phyloP scores from a whole-genome alignment of 2,113 vertebrate species.

The Prochilodus magdalenae region DNA sequence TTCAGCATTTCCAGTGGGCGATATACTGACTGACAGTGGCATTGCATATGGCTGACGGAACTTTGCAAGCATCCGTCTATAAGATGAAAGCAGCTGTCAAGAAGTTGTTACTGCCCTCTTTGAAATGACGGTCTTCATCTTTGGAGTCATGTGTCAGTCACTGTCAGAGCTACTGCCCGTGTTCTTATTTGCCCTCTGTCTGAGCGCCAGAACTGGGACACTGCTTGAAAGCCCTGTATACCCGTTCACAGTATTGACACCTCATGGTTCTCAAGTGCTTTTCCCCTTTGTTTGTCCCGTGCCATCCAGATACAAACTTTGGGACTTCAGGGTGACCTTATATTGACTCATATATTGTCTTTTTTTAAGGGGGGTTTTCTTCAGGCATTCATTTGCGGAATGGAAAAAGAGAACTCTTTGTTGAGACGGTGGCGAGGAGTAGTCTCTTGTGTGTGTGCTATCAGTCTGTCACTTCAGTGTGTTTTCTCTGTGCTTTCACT shows the following conservation, averaged over 20 bases:
- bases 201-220: neutral
- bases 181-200: neutral
- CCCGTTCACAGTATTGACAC: neutral
- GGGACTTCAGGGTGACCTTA: neutral
- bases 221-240: neutral
- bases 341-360: neutral
- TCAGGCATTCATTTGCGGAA: neutral
- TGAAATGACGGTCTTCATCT: neutral
- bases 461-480: neutral
- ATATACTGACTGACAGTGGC: conserved; percentile 5
- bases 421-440: neutral
- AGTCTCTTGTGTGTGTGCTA: neutral
- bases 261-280: neutral
- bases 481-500: neutral
- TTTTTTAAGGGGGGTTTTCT: neutral
- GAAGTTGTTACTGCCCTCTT: neutral
- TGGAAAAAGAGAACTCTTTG: neutral
- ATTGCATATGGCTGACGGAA: neutral
- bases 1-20: neutral
- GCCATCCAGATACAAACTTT: neutral
- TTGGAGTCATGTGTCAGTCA: neutral
- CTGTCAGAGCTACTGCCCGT: neutral
- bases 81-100: conserved; percentile 10
- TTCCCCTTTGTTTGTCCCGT: neutral
- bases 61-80: conserved; percentile 1